Conservation (phyloP, 2,797 vertebrate species). For the Otus scops region DNA sequence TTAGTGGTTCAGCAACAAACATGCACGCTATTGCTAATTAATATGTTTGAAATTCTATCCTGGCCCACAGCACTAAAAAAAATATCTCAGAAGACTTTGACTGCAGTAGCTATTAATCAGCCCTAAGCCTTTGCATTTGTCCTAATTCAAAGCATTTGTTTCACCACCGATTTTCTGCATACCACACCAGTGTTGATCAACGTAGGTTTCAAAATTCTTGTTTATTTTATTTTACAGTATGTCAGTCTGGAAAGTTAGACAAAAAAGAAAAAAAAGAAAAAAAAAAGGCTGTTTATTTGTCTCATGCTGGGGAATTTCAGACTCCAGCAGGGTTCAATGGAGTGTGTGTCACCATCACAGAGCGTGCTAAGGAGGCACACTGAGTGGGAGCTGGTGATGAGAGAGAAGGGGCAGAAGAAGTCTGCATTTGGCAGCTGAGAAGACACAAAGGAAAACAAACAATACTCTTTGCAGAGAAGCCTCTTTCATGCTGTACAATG, state of each 20-base stretch:
- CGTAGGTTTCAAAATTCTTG: slow-evolving; percentile 40
- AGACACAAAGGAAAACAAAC: slow-evolving; percentile 39
- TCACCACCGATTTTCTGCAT: slow-evolving; percentile 54
- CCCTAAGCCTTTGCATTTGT: slow-evolving; percentile 49
- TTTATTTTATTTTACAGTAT: slow-evolving; percentile 44
- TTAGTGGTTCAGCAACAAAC: slow-evolving; percentile 61
- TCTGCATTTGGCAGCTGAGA: neutral
- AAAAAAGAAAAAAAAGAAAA: neutral
- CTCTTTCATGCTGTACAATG: slow-evolving; percentile 4
- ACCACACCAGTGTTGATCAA: slow-evolving; percentile 40
- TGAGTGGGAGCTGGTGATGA: slow-evolving; percentile 43
- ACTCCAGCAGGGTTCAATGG: slow-evolving; percentile 36
- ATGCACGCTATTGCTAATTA: slow-evolving; percentile 62
- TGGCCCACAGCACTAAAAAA: slow-evolving; percentile 32
- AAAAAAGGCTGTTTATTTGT: slow-evolving; percentile 50
- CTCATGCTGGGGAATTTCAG: slow-evolving; percentile 35
- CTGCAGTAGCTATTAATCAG: slow-evolving; percentile 54
- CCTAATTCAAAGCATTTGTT: slow-evolving; percentile 64
- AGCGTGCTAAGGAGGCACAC: slow-evolving; percentile 5
- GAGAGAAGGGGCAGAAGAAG: neutral
- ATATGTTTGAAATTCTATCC: slow-evolving; percentile 67
- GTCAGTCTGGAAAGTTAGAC: slow-evolving; percentile 51
- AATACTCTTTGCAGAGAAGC: neutral
- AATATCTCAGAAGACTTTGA: slow-evolving; percentile 50
- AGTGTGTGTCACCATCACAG: slow-evolving; percentile 44